A percentile compares a stretch with the other conserved stretches of the same genome.
Conservation (phyloP, 2,113 vertebrate genomes). For the Orycteropus afer region DNA sequence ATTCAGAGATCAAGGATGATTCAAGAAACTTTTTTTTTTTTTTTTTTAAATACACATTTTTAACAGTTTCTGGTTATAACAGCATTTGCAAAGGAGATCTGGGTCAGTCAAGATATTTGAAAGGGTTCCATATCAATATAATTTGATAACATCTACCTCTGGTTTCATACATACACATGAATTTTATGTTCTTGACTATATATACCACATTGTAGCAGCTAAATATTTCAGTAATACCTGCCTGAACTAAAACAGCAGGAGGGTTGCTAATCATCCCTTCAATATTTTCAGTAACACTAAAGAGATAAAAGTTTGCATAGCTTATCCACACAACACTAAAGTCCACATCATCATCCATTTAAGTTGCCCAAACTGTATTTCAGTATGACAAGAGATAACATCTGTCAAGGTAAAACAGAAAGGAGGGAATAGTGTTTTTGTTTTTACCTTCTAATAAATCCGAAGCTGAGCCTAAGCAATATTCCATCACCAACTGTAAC, state of each 20-base stretch:
- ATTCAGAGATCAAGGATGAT: constrained; percentile 33
- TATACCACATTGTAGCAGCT: not conserved
- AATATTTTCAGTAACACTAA: not conserved
- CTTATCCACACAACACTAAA: not conserved
- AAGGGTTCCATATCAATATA: constrained; percentile 27
- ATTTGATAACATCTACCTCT: not conserved
- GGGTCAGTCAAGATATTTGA: not conserved
- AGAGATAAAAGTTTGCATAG: not conserved
- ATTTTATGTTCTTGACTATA: constrained; percentile 10
- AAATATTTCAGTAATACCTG: not conserved
- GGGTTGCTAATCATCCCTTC: not conserved
- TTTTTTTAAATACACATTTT: constrained; percentile 44
- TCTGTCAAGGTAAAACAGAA: not conserved
- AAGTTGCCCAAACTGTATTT: not conserved
- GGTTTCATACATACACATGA: not conserved
- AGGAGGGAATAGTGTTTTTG: not conserved
- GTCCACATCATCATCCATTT: not conserved
- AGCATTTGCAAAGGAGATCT: not conserved
- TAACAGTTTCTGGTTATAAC: constrained; percentile 30
- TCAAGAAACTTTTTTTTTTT: not conserved
- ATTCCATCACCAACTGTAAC: constrained; percentile 99
- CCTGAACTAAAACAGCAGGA: not conserved
- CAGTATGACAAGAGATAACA: not conserved
- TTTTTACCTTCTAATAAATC: constrained; percentile 97
- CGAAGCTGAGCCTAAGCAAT: constrained; percentile 98